These are phyloP conservation scores for Oreohelix idahoensis DNA, from an alignment of 1,140 invertebrate genomes.

Conservation along the genomic window DNA sequence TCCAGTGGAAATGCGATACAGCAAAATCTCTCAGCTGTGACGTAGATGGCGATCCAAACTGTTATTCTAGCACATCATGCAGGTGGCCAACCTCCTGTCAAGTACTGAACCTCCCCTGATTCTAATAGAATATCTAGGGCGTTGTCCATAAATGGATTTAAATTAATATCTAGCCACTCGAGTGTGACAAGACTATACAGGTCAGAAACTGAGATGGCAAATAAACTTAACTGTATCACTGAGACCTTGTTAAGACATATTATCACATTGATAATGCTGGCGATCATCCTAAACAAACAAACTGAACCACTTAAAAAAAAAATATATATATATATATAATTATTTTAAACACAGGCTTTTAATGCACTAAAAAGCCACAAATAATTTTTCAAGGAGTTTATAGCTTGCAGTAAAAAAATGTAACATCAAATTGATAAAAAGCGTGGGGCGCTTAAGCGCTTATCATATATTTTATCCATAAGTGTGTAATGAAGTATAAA, in stretches of 20 bases:
- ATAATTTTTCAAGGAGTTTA: no score
- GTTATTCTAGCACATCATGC: neutral
- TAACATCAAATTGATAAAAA: no score
- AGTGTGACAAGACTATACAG: neutral
- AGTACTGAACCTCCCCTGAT: neutral
- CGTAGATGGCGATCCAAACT: neutral
- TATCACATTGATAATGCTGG: neutral
- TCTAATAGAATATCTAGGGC: neutral
- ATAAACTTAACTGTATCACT: neutral
- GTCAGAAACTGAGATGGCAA: neutral
- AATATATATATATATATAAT: no score
- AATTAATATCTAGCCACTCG: neutral
- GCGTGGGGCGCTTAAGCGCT: no score
- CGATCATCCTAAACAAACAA: neutral
- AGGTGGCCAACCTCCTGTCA: neutral
- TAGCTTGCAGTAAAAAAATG: no score
- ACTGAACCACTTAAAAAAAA: neutral
- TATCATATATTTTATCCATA: no score
- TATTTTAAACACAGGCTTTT: no score
- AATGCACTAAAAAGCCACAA: no score
- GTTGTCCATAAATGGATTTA: neutral
- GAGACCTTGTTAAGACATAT: slow-evolving; percentile 6
- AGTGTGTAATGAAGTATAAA: no score
- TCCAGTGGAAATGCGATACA: slow-evolving; percentile 3
- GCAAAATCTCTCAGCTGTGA: slow-evolving; percentile 8